Conservation (phyloP, 2,888 invertebrate species). For the Adineta ricciae region DNA sequence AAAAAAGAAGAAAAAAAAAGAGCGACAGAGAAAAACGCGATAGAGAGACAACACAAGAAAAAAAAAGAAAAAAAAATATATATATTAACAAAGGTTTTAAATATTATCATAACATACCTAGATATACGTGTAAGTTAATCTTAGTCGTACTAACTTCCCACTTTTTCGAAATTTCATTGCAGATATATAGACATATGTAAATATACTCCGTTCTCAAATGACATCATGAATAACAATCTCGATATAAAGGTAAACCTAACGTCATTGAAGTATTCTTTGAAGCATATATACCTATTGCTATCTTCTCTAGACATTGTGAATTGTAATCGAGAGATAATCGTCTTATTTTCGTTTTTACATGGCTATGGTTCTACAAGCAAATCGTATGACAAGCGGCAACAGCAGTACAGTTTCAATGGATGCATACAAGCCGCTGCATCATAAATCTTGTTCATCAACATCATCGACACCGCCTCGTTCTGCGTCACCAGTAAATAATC, state of each 20-base stretch:
- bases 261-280: not conserved
- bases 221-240: not conserved
- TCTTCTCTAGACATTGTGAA: not conserved
- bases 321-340: not conserved
- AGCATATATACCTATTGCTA: not conserved
- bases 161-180: not conserved
- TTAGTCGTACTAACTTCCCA: not conserved
- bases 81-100: not conserved
- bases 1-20: not conserved
- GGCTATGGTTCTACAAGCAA: constrained; percentile 10
- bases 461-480: not conserved
- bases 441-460: not conserved
- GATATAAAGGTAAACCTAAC: not conserved
- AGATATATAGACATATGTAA: not conserved
- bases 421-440: not conserved
- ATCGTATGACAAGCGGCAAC: not conserved
- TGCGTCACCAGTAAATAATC: not conserved
- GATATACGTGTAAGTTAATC: not conserved
- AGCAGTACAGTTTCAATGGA: not conserved
- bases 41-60: no score
- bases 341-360: not conserved
- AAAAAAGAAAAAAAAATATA: not conserved
- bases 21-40: not conserved
- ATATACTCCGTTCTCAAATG: not conserved
- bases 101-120: not conserved